Conservation (phyloP, 2,888 invertebrate genomes). For the Hyles lineata region DNA sequence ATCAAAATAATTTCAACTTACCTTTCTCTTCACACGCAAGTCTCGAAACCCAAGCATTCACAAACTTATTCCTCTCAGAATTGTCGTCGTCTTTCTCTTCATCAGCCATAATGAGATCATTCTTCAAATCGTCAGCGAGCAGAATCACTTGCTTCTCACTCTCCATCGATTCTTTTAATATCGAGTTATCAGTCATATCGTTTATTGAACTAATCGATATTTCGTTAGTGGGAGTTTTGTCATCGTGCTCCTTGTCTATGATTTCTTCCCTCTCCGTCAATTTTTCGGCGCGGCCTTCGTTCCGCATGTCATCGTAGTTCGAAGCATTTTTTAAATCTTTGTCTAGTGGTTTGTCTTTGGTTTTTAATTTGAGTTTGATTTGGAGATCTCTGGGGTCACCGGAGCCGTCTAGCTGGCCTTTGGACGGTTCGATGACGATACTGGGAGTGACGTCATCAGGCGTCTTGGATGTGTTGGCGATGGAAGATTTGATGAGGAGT, state of each 20-base stretch:
- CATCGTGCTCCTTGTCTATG: conserved; percentile 66
- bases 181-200: conserved; percentile 80
- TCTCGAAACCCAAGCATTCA: conserved; percentile 78
- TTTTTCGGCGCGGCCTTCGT: conserved; percentile 63
- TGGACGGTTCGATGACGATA: conserved; percentile 61
- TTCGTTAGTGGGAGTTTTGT: conserved; percentile 82
- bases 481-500: conserved; percentile 72
- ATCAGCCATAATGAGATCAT: conserved; percentile 79
- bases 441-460: conserved; percentile 67
- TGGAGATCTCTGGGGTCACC: conserved; percentile 51
- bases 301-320: conserved; percentile 67
- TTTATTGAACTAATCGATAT: conserved; percentile 78
- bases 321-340: conserved; percentile 76
- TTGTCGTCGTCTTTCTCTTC: conserved; percentile 83
- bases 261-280: conserved; percentile 60
- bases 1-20: conserved; percentile 39
- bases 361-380: conserved; percentile 67
- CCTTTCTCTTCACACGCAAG: conserved; percentile 80
- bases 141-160: conserved; percentile 78
- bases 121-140: conserved; percentile 78
- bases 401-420: conserved; percentile 42
- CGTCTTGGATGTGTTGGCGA: conserved; percentile 64
- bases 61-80: conserved; percentile 81
- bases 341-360: conserved; percentile 66
- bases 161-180: conserved; percentile 79